Conservation (phyloP, 2,113 vertebrate genomes). For the Carlito syrichta region DNA sequence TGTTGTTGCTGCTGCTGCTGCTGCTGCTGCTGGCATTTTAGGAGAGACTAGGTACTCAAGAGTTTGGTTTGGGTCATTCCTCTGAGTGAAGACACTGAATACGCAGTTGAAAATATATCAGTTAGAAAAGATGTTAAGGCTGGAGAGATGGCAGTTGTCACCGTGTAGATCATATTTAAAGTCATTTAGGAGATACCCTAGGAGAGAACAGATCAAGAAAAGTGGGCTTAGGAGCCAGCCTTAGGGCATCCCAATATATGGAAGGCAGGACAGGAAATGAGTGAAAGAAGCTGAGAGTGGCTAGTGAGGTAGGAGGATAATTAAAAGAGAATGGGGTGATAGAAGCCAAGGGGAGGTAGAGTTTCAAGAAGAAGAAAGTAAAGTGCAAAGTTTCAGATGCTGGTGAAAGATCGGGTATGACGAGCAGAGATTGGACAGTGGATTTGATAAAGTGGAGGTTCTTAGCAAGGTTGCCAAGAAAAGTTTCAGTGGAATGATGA, state of each 20-base stretch:
- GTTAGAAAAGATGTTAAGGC: neutral
- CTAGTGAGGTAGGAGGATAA: neutral
- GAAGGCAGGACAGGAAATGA: neutral
- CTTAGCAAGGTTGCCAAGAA: slow-evolving; percentile 7
- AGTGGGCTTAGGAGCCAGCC: neutral
- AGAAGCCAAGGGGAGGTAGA: neutral
- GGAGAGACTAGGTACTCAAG: neutral
- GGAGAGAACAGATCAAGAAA: neutral
- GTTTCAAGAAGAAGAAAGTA: neutral
- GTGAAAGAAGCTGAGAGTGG: neutral
- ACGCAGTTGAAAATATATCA: neutral
- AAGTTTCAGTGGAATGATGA: neutral
- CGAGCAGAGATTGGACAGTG: neutral
- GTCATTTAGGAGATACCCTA: neutral
- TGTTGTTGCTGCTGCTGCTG: too few relatives aligned
- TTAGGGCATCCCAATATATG: neutral
- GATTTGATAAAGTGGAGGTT: neutral
- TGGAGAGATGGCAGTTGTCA: neutral
- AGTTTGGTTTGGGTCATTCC: neutral
- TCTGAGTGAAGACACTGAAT: neutral
- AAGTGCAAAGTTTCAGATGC: neutral
- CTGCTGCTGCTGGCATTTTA: too few relatives aligned
- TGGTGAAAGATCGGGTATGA: neutral
- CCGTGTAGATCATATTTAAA: neutral
- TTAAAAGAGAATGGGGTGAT: neutral